Evolutionary conservation across 2,797 vertebrate species (phyloP).

Genomic region (Parauchenoglanis punctatus): DNA sequence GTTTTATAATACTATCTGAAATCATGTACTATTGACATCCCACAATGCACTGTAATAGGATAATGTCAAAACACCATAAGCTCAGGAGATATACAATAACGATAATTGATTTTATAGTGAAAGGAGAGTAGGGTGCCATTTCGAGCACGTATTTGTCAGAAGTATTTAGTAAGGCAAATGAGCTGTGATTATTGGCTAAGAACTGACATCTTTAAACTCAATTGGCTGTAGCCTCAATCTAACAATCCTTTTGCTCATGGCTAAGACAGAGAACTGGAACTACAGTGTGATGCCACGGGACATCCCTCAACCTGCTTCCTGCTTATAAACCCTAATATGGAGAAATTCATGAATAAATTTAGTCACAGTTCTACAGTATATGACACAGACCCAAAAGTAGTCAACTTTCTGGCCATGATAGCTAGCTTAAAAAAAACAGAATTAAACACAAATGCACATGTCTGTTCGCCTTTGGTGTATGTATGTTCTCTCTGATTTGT

Average conservation of each 20-base stretch:
- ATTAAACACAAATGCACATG: neutral
- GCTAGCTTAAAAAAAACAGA: neutral
- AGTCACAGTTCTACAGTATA: neutral
- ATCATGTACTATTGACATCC: neutral
- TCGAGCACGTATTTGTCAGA: neutral
- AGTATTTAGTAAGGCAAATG: neutral
- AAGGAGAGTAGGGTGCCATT: neutral
- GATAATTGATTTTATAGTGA: neutral
- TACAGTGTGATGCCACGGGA: constrained; percentile 22
- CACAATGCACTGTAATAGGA: neutral
- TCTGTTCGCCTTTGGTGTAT: neutral
- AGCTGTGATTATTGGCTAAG: constrained; percentile 48
- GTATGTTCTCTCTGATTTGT: neutral
- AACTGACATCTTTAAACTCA: constrained; percentile 26
- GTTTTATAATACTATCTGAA: neutral
- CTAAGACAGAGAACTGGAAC: constrained; percentile 24
- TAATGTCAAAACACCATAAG: neutral
- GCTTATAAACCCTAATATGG: neutral
- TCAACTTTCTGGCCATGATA: neutral
- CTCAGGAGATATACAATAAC: neutral
- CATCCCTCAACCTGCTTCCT: neutral
- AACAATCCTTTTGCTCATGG: constrained; percentile 1
- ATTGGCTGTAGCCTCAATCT: constrained; percentile 8
- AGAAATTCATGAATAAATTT: neutral
- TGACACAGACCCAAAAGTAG: neutral